Percentiles rank a stretch among this genome's conserved stretches.
phyloP scores from a whole-genome alignment of 2,113 vertebrate genomes.

The Nothoprocta pentlandii region DNA sequence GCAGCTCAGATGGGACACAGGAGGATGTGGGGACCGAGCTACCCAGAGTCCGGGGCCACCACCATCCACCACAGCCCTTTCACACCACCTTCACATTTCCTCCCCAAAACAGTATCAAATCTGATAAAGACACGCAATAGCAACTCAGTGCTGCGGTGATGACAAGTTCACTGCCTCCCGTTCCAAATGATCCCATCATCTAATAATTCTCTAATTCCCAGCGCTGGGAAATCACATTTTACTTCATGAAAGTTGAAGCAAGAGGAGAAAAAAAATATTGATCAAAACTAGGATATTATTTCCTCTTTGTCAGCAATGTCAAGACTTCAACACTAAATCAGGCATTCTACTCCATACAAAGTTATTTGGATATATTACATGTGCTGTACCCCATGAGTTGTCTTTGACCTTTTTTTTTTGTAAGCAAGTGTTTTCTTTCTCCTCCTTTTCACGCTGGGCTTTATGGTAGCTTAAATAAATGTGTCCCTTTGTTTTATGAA shows the following conservation, averaged over 20 bases:
- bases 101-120: too few species aligned
- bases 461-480: slow-evolving; percentile 2
- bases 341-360: not conserved
- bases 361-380: not conserved
- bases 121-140: not conserved
- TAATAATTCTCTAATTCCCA: not conserved
- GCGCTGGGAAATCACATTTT: not conserved
- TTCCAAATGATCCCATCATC: accelerated
- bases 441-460: not conserved
- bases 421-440: not conserved
- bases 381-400: not conserved
- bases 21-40: not conserved
- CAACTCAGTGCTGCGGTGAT: not conserved
- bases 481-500: not conserved
- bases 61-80: not conserved
- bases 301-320: slow-evolving; percentile 2
- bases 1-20: not conserved
- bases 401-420: not conserved
- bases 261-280: too few species aligned
- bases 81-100: not conserved
- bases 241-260: not conserved
- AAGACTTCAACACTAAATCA: not conserved
- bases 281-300: not conserved
- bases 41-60: not conserved
- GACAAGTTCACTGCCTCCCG: not conserved